A percentile compares a stretch with the other conserved stretches of the same genome.
phyloP scores from a whole-genome alignment of 2,797 vertebrate species.

The Vultur gryphus region DNA sequence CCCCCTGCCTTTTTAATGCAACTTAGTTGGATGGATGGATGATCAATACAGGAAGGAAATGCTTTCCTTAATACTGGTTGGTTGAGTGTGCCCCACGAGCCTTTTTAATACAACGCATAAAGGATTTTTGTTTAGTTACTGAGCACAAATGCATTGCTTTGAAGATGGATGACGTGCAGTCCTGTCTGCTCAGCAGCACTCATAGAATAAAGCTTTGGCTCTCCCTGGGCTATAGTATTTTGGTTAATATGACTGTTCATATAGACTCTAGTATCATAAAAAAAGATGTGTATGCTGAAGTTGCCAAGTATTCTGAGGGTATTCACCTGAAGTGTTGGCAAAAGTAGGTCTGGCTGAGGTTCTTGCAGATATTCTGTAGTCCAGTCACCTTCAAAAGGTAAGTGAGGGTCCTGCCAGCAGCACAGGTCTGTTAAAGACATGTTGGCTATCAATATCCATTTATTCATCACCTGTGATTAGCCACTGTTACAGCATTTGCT shows the following conservation, averaged over 20 bases:
- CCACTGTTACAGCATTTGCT: not conserved
- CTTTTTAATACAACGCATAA: not conserved
- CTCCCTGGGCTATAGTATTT: not conserved
- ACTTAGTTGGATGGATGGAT: not conserved
- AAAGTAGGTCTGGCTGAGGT: not conserved
- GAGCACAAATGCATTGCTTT: not conserved
- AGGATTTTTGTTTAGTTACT: not conserved
- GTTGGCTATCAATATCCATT: not conserved
- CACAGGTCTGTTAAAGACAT: not conserved
- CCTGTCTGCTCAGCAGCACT: not conserved
- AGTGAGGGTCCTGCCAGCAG: not conserved
- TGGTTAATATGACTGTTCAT: not conserved
- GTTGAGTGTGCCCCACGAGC: not conserved
- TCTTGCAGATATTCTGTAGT: not conserved
- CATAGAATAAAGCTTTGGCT: not conserved
- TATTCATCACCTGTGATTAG: not conserved
- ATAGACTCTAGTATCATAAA: not conserved
- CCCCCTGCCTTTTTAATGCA: constrained; percentile 21
- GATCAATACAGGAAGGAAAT: constrained; percentile 45
- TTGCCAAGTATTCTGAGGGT: not conserved
- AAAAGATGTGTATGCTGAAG: not conserved
- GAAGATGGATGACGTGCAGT: not conserved
- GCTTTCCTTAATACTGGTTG: not conserved
- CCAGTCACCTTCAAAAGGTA: not conserved
- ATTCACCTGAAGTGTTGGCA: not conserved